These are phyloP conservation scores for Dysmachus trigonus DNA, from an alignment of 2,888 invertebrate genomes.

Conservation along the genomic window DNA sequence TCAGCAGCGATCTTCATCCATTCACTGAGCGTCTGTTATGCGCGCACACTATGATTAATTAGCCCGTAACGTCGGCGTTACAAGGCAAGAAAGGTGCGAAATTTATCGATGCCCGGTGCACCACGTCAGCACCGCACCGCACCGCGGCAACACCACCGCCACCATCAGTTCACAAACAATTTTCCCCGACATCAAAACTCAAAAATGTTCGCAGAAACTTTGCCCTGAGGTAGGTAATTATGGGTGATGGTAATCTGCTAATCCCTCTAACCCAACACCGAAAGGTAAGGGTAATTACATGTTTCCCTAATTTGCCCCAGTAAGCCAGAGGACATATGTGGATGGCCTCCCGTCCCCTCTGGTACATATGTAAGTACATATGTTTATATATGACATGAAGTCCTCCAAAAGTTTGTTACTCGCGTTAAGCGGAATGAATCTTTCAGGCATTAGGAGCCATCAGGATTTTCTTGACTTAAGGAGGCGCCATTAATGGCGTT, in stretches of 20 bases:
- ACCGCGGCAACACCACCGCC: too few species aligned
- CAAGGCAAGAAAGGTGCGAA: conserved; percentile 5
- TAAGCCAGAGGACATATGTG: background rate
- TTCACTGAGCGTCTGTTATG: background rate
- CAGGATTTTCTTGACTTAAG: background rate
- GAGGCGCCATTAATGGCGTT: conserved; percentile 6
- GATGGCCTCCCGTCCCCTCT: background rate
- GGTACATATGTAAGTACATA: background rate
- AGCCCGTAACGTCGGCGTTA: conserved; percentile 5
- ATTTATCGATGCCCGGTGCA: conserved; percentile 7
- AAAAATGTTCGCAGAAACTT: background rate
- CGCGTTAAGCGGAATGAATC: background rate
- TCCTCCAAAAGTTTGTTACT: background rate
- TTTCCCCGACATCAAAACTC: background rate
- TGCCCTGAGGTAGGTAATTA: background rate
- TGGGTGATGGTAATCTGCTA: background rate
- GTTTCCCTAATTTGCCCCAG: background rate
- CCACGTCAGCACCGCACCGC: background rate
- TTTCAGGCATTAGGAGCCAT: background rate
- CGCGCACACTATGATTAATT: background rate
- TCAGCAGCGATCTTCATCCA: background rate
- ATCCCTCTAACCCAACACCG: background rate
- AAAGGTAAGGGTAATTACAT: background rate
- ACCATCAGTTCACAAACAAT: background rate
- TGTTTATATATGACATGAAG: background rate